Percentiles rank a stretch among this genome's conserved stretches.
phyloP scores from a whole-genome alignment of 2,797 vertebrate species.

The Hyperoplus lanceolatus region DNA sequence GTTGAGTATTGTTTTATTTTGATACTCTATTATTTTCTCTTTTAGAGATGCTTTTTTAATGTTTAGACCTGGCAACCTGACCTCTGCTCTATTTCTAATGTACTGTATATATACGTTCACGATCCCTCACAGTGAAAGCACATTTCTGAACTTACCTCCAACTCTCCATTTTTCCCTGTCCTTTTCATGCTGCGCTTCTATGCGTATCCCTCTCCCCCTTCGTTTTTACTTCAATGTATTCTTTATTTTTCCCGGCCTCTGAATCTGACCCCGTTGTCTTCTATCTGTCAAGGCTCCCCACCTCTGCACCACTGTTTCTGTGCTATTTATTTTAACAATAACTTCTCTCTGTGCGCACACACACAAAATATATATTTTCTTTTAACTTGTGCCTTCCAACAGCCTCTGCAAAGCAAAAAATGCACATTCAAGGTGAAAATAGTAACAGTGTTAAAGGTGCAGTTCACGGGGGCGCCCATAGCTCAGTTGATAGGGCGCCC shows the following conservation, averaged over 20 bases:
- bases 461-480: too few species aligned
- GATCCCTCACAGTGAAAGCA: neutral
- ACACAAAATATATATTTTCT: neutral
- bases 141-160: neutral
- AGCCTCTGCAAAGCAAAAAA: conserved; percentile 55
- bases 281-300: conserved; percentile 25
- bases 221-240: neutral
- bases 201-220: neutral
- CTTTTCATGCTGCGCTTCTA: neutral
- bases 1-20: neutral
- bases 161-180: neutral
- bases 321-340: conserved; percentile 35
- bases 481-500: too few species aligned
- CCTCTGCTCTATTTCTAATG: neutral
- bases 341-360: neutral
- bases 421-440: neutral
- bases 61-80: conserved; percentile 15
- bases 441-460: too few species aligned
- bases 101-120: neutral
- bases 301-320: conserved; percentile 5
- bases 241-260: conserved; percentile 22
- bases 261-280: conserved; percentile 15
- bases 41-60: conserved; percentile 22
- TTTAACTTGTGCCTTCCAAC: conserved; percentile 12
- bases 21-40: conserved; percentile 1